Conservation (phyloP, 2,113 vertebrate species). For the Lophotis ruficrista region DNA sequence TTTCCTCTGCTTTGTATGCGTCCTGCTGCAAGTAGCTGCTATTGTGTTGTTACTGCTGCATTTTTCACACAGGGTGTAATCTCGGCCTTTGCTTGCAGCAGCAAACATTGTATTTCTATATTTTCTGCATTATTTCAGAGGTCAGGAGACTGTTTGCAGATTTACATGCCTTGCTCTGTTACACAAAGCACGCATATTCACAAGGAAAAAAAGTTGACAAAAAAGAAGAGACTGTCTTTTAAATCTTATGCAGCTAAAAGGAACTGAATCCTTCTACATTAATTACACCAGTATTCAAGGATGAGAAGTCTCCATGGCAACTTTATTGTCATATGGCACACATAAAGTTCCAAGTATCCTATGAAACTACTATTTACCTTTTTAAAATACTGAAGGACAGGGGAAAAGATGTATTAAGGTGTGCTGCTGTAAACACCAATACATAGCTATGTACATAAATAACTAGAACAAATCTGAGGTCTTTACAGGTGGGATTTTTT, state of each 20-base stretch:
- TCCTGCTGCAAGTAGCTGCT: not conserved
- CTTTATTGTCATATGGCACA: conserved; percentile 52
- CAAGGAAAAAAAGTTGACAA: not conserved
- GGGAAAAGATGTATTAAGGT: not conserved
- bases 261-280: conserved; percentile 52
- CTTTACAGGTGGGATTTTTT: not conserved
- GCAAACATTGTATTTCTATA: not conserved
- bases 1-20: not conserved
- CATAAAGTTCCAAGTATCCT: not conserved
- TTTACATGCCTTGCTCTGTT: conserved; percentile 7
- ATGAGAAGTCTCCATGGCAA: conserved; percentile 70
- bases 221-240: not conserved
- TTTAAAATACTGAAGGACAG: not conserved
- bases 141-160: not conserved
- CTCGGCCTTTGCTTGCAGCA: not conserved
- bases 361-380: conserved; percentile 19
- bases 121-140: not conserved
- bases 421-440: not conserved
- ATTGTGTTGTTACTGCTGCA: not conserved
- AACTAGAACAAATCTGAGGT: not conserved
- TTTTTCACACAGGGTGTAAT: not conserved
- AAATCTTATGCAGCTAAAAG: conserved; percentile 44
- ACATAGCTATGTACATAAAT: not conserved
- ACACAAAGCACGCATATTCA: not conserved
- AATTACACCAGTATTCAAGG: conserved; percentile 60